Conservation (phyloP, 2,797 vertebrate genomes). For the Diplodus sargus region DNA sequence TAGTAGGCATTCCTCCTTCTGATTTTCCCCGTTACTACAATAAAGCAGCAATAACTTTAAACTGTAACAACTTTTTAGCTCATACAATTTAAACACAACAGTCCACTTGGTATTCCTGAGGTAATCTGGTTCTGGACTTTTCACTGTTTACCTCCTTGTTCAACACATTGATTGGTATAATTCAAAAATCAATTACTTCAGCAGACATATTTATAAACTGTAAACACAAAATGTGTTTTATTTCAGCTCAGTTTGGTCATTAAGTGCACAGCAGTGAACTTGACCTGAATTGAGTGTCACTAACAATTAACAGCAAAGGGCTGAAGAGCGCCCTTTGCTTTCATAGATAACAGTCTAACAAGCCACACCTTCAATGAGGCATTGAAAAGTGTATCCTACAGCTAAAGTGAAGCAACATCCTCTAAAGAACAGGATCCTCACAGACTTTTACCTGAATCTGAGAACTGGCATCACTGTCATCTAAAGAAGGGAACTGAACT, state of each 20-base stretch:
- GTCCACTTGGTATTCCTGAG: no score
- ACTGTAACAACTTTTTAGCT: no score
- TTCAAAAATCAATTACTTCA: not conserved
- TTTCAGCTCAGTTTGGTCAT: not conserved
- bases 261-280: slow-evolving; percentile 4
- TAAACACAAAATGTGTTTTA: not conserved
- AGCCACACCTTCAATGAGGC: slow-evolving; percentile 17
- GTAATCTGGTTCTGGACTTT: no score
- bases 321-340: slow-evolving; percentile 52
- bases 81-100: no score
- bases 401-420: not conserved
- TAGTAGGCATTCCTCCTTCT: not conserved
- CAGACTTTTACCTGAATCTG: slow-evolving; percentile 78
- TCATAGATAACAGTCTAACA: slow-evolving; percentile 49
- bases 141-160: no score
- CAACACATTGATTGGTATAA: not conserved
- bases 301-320: slow-evolving; percentile 33
- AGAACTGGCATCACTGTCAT: slow-evolving; percentile 53
- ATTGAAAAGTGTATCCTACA: not conserved
- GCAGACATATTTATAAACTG: not conserved
- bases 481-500: slow-evolving; percentile 59
- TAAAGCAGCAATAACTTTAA: no score
- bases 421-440: not conserved
- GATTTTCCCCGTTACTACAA: not conserved
- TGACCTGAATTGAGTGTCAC: slow-evolving; percentile 12